A percentile compares a stretch with the other conserved stretches of the same genome.
These are phyloP conservation scores for Solenodon paradoxus DNA, from an alignment of 2,113 vertebrate genomes.

Conservation along the genomic window DNA sequence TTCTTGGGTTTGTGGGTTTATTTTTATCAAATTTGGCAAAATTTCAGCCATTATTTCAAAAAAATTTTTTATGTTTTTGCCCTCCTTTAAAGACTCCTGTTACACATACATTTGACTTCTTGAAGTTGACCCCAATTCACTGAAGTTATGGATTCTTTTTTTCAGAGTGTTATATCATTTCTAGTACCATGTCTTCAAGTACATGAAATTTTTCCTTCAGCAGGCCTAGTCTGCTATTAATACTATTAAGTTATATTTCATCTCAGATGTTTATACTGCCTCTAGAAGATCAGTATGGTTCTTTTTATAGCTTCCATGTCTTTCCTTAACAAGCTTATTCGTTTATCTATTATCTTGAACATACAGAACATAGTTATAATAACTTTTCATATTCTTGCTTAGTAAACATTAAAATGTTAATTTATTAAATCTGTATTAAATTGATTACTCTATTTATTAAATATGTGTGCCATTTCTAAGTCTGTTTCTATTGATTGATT, in stretches of 20 bases:
- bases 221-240: neutral
- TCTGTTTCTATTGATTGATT: neutral
- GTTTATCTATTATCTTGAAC: neutral
- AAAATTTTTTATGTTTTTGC: neutral
- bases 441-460: constrained; percentile 6
- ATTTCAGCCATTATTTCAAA: neutral
- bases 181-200: neutral
- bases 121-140: neutral
- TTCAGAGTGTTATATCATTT: constrained; percentile 2
- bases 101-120: neutral
- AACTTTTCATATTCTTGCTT: neutral
- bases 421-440: neutral
- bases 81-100: neutral
- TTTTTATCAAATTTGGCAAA: constrained; percentile 14
- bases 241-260: neutral
- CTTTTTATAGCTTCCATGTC: neutral
- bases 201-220: neutral
- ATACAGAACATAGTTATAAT: neutral
- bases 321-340: neutral
- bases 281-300: neutral
- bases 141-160: neutral
- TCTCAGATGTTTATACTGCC: neutral
- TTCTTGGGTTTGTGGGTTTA: neutral
- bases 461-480: neutral
- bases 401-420: neutral